Evolutionary conservation across 2,888 invertebrate genomes (phyloP).

Genomic region (Brenthis daphne): DNA sequence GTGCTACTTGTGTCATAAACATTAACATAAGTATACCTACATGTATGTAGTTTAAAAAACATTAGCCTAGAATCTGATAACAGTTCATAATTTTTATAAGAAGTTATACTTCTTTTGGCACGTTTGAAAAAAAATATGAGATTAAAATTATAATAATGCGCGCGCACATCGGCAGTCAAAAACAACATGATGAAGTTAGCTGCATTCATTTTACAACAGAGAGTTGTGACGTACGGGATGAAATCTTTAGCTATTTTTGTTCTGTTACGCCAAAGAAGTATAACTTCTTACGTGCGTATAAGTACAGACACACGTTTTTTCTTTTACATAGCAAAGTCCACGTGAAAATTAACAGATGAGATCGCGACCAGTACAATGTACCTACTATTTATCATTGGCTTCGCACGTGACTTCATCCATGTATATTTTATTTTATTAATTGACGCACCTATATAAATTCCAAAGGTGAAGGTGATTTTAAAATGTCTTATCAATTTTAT

Average conservation of each 20-base stretch:
- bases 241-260: too few species aligned
- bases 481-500: constrained; percentile 10
- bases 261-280: too few species aligned
- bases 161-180: too few species aligned
- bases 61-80: constrained; percentile 3
- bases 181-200: too few species aligned
- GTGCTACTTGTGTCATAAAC: too few species aligned
- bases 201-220: too few species aligned
- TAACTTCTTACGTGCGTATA: too few species aligned
- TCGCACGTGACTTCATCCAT: constrained; percentile 27
- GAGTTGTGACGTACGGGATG: too few species aligned
- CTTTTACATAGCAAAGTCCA: constrained; percentile 3
- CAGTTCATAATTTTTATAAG: not conserved
- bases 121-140: too few species aligned
- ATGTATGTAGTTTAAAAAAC: not conserved
- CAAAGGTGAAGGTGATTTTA: constrained; percentile 11
- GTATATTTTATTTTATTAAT: constrained; percentile 10
- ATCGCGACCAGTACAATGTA: not conserved
- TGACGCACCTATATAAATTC: constrained; percentile 23
- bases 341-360: constrained; percentile 20
- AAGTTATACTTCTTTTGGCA: too few species aligned
- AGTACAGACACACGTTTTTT: not conserved
- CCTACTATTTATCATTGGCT: not conserved
- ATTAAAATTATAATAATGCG: too few species aligned
- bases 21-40: not conserved